A percentile compares a stretch with the other conserved stretches of the same genome.
Evolutionary conservation across 2,113 vertebrate genomes (phyloP).

Genomic region (Neoarius graeffei): DNA sequence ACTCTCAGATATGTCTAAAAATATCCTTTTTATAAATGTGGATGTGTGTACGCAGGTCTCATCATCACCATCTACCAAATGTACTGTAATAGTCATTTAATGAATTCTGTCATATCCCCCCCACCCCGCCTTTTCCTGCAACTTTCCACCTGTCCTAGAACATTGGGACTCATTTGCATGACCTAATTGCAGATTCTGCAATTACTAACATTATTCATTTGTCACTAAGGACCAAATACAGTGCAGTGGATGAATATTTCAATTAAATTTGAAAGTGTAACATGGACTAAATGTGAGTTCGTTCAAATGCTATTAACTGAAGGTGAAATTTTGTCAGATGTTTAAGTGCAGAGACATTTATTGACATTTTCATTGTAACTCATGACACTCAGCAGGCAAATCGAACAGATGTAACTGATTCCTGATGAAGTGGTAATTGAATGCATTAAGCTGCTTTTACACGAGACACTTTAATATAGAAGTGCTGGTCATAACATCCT

Average conservation of each 20-base stretch:
- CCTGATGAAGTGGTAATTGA: conserved; percentile 19
- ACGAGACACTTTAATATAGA: background rate
- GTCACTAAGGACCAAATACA: background rate
- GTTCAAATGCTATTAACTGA: background rate
- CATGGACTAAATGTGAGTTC: background rate
- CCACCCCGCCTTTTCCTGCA: background rate
- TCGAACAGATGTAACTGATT: background rate
- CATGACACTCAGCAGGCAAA: background rate
- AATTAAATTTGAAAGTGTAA: conserved; percentile 23
- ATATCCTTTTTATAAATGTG: conserved; percentile 13
- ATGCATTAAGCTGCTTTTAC: conserved; percentile 21
- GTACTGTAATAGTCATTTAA: conserved; percentile 22
- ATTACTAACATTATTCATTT: conserved; percentile 35
- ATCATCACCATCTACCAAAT: background rate
- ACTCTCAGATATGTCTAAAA: background rate
- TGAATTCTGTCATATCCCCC: conserved; percentile 17
- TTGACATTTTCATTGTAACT: background rate
- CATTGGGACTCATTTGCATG: conserved; percentile 43
- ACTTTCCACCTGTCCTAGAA: conserved; percentile 29
- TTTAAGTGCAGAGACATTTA: conserved; percentile 11
- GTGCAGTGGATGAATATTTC: conserved; percentile 5
- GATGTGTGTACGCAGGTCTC: conserved; percentile 2
- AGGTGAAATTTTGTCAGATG: conserved; percentile 15
- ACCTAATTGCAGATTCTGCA: conserved; percentile 33
- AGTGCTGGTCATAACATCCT: background rate